These are phyloP conservation scores for Coregonus ussuriensis DNA, from an alignment of 2,797 vertebrate species.

Conservation along the genomic window DNA sequence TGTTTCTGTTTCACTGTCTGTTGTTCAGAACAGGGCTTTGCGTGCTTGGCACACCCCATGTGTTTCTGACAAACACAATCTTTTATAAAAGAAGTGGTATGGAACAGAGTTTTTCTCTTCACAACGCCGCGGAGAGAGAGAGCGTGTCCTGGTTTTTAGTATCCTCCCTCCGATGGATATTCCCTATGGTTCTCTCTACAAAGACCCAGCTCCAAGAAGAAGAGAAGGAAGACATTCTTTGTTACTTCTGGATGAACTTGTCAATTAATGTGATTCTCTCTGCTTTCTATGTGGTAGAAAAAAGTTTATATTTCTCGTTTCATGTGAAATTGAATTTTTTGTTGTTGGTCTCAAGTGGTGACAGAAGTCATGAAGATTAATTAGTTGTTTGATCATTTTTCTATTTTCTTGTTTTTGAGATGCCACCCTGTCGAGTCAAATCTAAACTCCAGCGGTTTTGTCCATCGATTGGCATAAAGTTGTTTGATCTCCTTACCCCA, in stretches of 20 bases:
- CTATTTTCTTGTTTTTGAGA: not conserved
- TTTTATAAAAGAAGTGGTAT: slow-evolving; percentile 19
- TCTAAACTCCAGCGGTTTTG: not conserved
- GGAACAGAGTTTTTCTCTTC: slow-evolving; percentile 17
- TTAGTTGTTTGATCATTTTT: slow-evolving; percentile 11
- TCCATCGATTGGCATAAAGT: not conserved
- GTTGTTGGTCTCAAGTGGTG: slow-evolving; percentile 41
- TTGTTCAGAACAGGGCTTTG: slow-evolving; percentile 14
- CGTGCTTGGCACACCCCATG: slow-evolving; percentile 9
- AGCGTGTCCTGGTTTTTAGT: slow-evolving; percentile 15
- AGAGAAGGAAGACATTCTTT: slow-evolving; percentile 53
- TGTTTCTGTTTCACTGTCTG: slow-evolving; percentile 7
- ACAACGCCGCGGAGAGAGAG: not conserved
- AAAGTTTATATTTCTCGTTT: slow-evolving; percentile 46
- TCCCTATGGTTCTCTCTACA: slow-evolving; percentile 56
- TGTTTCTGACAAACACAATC: slow-evolving; percentile 24
- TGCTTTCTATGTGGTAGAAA: slow-evolving; percentile 42
- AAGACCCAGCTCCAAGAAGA: slow-evolving; percentile 44
- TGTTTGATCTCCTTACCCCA: not conserved
- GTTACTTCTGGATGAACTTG: slow-evolving; percentile 32
- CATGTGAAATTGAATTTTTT: slow-evolving; percentile 43
- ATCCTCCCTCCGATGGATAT: slow-evolving; percentile 45
- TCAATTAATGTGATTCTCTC: slow-evolving; percentile 55
- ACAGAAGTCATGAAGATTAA: slow-evolving; percentile 34
- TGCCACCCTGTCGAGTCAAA: not conserved